Evolutionary conservation across 2,113 vertebrate genomes (phyloP), one percentile per base, ranked within the genome.

Genomic region (Sakesphorus luctuosus): DNA sequence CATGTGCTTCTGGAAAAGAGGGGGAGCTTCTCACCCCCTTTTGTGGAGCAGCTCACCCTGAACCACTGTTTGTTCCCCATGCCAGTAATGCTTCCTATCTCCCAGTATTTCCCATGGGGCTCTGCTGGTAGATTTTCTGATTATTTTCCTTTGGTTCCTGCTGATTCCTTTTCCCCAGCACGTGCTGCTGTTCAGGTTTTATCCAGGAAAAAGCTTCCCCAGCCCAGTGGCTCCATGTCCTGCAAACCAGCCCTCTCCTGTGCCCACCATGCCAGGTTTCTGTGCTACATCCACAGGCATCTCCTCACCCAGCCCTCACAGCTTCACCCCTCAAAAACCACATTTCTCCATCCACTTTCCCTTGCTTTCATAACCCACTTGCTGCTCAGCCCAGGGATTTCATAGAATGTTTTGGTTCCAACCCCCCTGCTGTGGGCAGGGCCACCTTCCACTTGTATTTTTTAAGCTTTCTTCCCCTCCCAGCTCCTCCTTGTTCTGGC

Each of bases 181-280:
- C 4, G 53, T 10, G 43, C 63, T 77, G 71, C 58, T 35, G 21
- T 4, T 69, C 8, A 4, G 40, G 17, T 38, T 81, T 71, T 40
- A 56, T 17, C 43, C 5, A 14, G 38, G 74, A 33, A 46, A 29
- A 63, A 18, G 40, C 80, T 38, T 31, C 12, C 26, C 40, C 58
- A 35, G 66, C 25, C 19, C 69, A 25, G 52, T 23, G 23, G 49
- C 67, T 58, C 56, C 0, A 0, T 52, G 69, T 55, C 20, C 75
- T 69, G 49, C 69, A 63, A 8, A 20, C 55, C n/a, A 26, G 23
- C 16, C 1, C 4, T 3, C 36, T 33, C 52, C 9, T 2, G 6
- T 2, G 33, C 77, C 44, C 19, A 0, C 18, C 40, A 1, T 0
- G 0, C 7, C 15, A 2, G 58, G 40, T 79, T 69, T 35, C 80